Conservation (phyloP, 2,888 invertebrate genomes). For the Sepioteuthis lessoniana region DNA sequence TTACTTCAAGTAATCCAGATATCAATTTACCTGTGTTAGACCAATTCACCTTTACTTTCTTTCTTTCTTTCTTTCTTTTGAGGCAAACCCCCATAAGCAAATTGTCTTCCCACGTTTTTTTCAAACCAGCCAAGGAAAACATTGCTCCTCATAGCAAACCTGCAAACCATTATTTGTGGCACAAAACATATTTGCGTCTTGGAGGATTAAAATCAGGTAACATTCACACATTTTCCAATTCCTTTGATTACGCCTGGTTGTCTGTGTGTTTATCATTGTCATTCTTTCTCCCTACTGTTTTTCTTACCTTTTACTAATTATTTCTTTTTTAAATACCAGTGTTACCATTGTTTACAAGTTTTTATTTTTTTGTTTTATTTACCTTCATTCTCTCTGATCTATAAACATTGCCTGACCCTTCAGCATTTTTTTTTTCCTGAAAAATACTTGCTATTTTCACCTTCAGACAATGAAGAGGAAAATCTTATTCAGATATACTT, state of each 20-base stretch:
- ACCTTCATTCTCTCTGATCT: background rate
- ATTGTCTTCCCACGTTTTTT: slow-evolving; percentile 21
- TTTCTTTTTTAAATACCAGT: background rate
- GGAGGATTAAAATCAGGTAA: background rate
- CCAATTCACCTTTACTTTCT: background rate
- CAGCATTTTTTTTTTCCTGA: background rate
- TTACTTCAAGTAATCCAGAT: background rate
- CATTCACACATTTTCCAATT: too few relatives aligned
- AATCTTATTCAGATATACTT: background rate
- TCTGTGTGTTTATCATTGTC: too few relatives aligned
- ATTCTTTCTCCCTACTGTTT: too few relatives aligned
- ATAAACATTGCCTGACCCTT: background rate
- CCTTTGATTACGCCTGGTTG: too few relatives aligned
- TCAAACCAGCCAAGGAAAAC: slow-evolving; percentile 11
- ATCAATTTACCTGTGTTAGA: background rate
- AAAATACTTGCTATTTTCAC: background rate
- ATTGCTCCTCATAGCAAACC: background rate
- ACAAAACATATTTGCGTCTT: background rate
- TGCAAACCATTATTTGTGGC: background rate
- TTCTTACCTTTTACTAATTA: too few relatives aligned
- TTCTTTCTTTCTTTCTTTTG: background rate
- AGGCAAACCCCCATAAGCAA: background rate
- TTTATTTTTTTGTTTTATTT: background rate
- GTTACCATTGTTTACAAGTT: background rate
- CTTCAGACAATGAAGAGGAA: background rate